Evolutionary conservation across 2,113 vertebrate genomes (phyloP).

Genomic region (Trichechus manatus): DNA sequence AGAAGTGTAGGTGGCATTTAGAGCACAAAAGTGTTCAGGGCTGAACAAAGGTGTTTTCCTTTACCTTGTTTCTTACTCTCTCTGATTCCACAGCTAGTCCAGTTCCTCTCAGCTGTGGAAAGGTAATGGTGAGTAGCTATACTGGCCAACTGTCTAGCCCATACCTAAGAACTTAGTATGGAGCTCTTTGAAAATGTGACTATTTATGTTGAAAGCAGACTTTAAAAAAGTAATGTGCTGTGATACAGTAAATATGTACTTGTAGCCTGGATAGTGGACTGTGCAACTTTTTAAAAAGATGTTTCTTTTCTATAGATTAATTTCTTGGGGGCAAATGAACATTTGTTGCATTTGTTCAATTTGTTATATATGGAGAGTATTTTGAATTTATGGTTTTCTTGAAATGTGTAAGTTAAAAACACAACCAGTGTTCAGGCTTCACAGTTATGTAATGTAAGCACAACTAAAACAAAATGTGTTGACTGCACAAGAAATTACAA

Average conservation of each 20-base stretch:
- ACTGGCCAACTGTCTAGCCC: constrained; percentile 45
- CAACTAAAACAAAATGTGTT: constrained; percentile 77
- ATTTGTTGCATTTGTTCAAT: constrained; percentile 16
- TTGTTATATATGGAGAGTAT: constrained; percentile 65
- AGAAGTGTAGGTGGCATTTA: not conserved
- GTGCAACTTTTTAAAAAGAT: constrained; percentile 63
- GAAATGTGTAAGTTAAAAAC: constrained; percentile 57
- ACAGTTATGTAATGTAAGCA: constrained; percentile 82
- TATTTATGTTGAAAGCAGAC: constrained; percentile 50
- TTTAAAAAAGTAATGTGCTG: constrained; percentile 60
- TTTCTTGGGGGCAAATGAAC: constrained; percentile 49
- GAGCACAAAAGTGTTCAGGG: not conserved
- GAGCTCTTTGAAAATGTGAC: constrained; percentile 69
- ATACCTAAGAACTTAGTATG: constrained; percentile 28
- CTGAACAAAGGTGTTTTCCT: not conserved
- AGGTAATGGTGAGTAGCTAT: constrained; percentile 49
- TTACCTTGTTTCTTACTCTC: not conserved
- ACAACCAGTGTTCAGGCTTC: constrained; percentile 53
- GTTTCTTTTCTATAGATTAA: constrained; percentile 53
- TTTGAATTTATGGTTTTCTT: constrained; percentile 70
- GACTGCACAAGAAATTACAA: constrained; percentile 72
- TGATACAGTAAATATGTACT: constrained; percentile 49
- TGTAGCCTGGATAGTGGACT: constrained; percentile 71
- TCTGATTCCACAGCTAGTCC: not conserved
- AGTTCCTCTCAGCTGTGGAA: not conserved